Conservation (phyloP, 2,113 vertebrate genomes). For the Clarias gariepinus region DNA sequence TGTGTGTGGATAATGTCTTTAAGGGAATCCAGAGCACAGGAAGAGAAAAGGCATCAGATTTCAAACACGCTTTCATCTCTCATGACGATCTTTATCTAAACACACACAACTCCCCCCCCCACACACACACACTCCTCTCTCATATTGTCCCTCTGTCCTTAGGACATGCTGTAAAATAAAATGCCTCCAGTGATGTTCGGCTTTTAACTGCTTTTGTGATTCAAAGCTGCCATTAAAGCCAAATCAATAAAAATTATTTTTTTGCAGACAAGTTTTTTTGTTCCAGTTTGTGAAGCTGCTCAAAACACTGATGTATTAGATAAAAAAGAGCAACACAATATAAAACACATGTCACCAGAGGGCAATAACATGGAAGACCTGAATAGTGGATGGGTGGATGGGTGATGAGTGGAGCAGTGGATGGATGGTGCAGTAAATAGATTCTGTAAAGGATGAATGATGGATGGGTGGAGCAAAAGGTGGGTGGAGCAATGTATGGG, state of each 20-base stretch:
- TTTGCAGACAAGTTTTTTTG: conserved; percentile 1
- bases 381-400: not conserved
- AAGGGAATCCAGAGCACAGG: conserved; percentile 21
- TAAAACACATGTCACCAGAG: not conserved
- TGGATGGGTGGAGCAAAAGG: not conserved
- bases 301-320: conserved; percentile 28
- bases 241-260: conserved; percentile 49
- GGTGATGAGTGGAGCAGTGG: not conserved
- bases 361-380: not conserved
- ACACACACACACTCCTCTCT: conserved; percentile 23
- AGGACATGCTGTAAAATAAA: not conserved
- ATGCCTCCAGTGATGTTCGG: not conserved
- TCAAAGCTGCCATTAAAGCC: conserved; percentile 41
- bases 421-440: no score
- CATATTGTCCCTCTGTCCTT: conserved; percentile 13
- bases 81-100: not conserved
- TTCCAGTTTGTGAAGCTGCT: not conserved
- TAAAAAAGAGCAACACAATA: not conserved
- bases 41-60: conserved; percentile 40
- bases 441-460: no score
- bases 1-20: conserved; percentile 18
- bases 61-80: conserved; percentile 45
- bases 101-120: not conserved
- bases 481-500: not conserved
- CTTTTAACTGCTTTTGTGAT: conserved; percentile 31